Conservation (phyloP, 2,113 vertebrate species). For the Nothocercus nigrocapillus region DNA sequence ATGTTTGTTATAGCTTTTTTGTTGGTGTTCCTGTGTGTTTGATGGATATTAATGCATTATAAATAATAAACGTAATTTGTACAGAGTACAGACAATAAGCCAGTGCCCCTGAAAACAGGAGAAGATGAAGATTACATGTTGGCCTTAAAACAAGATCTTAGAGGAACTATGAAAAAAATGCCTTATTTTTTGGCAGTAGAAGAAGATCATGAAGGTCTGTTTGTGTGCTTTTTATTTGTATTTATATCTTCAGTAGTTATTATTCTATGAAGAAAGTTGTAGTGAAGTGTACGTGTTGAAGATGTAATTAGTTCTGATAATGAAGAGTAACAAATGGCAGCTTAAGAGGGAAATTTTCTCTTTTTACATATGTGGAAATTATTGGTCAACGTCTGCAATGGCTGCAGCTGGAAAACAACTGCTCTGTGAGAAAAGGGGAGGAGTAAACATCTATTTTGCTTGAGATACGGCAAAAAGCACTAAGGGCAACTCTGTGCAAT, state of each 20-base stretch:
- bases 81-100: constrained; percentile 84
- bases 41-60: background rate
- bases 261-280: background rate
- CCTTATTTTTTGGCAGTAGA: constrained; percentile 83
- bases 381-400: background rate
- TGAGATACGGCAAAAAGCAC: background rate
- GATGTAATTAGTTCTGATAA: background rate
- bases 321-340: background rate
- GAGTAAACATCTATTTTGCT: background rate
- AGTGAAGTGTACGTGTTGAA: background rate
- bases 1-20: background rate
- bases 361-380: background rate
- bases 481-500: background rate
- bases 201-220: constrained; percentile 78
- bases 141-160: constrained; percentile 91
- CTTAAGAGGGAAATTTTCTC: background rate
- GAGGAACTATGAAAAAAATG: constrained; percentile 82
- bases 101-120: constrained; percentile 85
- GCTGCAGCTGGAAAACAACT: background rate
- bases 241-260: background rate
- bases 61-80: constrained; percentile 41
- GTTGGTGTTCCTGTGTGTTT: background rate
- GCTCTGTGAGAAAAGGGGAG: background rate
- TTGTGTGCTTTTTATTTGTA: background rate
- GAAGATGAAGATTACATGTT: constrained; percentile 90